Percentiles rank a stretch among this genome's conserved stretches.
Conservation (phyloP, 2,888 invertebrate genomes). For the Trachelus stipa region DNA sequence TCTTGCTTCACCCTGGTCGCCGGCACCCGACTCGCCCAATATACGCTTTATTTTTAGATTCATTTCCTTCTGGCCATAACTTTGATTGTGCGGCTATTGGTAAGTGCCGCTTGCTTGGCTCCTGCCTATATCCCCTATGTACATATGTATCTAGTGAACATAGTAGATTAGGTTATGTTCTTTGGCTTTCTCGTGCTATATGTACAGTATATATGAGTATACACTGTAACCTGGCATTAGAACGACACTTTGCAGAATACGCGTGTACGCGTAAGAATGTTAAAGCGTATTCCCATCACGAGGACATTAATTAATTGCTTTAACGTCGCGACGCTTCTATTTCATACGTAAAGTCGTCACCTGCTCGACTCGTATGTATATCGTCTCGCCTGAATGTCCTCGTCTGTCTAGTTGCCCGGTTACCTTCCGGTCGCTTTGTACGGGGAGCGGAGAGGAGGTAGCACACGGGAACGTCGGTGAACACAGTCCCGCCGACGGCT, state of each 20-base stretch:
- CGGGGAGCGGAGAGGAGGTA: not conserved
- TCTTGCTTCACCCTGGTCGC: slow-evolving; percentile 24
- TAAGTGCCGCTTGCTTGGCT: slow-evolving; percentile 29
- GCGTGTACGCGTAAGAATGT: not conserved
- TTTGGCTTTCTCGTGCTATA: not conserved
- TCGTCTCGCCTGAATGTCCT: not conserved
- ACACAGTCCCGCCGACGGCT: not conserved
- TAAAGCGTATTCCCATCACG: not conserved
- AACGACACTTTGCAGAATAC: not conserved
- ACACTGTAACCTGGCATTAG: too few relatives aligned
- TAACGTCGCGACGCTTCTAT: not conserved
- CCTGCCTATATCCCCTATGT: not conserved
- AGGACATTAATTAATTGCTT: not conserved
- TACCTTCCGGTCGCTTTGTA: not conserved
- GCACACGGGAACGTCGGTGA: not conserved
- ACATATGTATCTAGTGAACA: not conserved
- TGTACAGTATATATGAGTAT: not conserved
- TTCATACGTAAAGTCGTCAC: not conserved
- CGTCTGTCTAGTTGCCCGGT: not conserved
- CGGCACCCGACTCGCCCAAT: slow-evolving; percentile 51
- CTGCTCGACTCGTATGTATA: not conserved
- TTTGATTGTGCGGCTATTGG: slow-evolving; percentile 46
- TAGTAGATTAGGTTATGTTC: not conserved
- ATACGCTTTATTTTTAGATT: slow-evolving; percentile 58
- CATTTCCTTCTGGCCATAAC: slow-evolving; percentile 53